Conservation (phyloP, 92 coral and sea anemone species). For the Epizoanthus ramosus region DNA sequence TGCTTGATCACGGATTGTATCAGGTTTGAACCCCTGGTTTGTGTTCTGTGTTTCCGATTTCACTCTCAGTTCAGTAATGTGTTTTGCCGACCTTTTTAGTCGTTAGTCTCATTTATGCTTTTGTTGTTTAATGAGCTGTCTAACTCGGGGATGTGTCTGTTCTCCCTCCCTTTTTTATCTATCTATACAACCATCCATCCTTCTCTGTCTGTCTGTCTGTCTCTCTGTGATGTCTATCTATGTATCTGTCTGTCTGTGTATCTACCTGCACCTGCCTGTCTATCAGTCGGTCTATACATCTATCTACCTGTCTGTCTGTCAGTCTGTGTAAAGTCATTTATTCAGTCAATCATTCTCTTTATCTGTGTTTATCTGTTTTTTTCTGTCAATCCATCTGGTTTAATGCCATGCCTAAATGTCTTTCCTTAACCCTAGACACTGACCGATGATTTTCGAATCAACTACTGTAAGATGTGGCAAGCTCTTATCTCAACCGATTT, state of each 20-base stretch:
- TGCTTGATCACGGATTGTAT: conserved; percentile 95
- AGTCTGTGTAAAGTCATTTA: no score
- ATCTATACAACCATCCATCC: no score
- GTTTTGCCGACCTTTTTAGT: no score
- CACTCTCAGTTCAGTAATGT: background rate
- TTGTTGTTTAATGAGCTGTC: no score
- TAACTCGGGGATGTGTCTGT: no score
- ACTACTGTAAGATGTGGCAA: conserved; percentile 97
- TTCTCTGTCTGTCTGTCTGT: no score
- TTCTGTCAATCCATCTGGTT: no score
- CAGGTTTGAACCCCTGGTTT: conserved; percentile 58
- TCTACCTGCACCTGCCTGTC: conserved; percentile 1
- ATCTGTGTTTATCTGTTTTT: background rate
- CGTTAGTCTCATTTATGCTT: no score
- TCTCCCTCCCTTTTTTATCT: no score
- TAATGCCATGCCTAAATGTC: background rate
- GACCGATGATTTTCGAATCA: conserved; percentile 89
- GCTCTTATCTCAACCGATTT: conserved; percentile 82
- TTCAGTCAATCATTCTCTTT: background rate
- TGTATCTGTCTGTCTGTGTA: background rate
- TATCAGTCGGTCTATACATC: background rate
- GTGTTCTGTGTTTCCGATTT: background rate
- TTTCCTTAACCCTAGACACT: conserved; percentile 50
- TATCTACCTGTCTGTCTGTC: background rate
- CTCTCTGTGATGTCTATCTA: no score